A percentile compares a stretch with the other conserved stretches of the same genome.
These are phyloP conservation scores for Xestia ashworthii DNA, from an alignment of 2,888 invertebrate species.

Conservation along the genomic window DNA sequence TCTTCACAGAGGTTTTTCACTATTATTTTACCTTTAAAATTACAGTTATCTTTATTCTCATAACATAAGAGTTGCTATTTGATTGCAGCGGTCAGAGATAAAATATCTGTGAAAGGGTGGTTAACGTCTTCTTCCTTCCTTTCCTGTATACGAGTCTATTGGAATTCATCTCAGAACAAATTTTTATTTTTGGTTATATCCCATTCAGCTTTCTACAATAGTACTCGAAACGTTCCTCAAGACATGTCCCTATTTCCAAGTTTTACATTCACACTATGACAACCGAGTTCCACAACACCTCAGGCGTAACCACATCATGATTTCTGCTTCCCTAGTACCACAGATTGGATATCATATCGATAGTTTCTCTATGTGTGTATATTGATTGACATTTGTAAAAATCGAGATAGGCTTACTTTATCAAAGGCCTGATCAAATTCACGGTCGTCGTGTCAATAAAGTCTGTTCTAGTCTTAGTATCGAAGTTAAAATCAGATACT, in stretches of 20 bases:
- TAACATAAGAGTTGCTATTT: neutral
- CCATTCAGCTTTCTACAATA: neutral
- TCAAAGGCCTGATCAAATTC: constrained; percentile 58
- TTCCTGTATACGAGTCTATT: neutral
- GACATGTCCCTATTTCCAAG: neutral
- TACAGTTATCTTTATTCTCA: neutral
- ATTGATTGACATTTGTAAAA: constrained; percentile 39
- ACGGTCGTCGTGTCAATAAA: constrained; percentile 43
- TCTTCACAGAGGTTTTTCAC: too few species aligned
- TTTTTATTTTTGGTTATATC: neutral
- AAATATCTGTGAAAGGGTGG: too few species aligned
- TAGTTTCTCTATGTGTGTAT: constrained; percentile 19
- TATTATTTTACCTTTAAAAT: neutral
- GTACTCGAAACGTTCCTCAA: neutral
- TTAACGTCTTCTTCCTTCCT: neutral
- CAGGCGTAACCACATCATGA: neutral
- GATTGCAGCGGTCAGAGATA: too few species aligned
- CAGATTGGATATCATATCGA: constrained; percentile 22
- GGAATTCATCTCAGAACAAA: neutral
- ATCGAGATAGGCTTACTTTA: constrained; percentile 44
- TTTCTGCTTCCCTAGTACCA: constrained; percentile 7
- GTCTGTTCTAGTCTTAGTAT: constrained; percentile 11
- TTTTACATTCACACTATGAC: neutral
- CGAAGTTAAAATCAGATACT: constrained; percentile 22
- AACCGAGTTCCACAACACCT: neutral